These are phyloP conservation scores for Lophius piscatorius DNA, from an alignment of 2,113 vertebrate genomes.

Conservation along the genomic window DNA sequence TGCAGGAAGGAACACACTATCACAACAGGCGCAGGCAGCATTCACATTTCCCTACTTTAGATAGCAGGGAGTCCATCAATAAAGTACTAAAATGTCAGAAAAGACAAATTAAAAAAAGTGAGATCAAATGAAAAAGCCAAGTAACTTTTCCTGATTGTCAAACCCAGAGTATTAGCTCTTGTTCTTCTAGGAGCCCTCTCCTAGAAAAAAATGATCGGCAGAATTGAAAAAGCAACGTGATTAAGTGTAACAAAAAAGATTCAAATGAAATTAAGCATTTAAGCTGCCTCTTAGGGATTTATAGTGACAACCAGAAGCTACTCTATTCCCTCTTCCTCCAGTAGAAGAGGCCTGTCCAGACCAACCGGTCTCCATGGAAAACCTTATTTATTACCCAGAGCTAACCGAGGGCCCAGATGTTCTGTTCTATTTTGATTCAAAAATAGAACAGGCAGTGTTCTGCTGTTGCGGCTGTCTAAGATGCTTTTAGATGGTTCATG, in stretches of 20 bases:
- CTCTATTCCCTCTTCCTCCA: constrained; percentile 46
- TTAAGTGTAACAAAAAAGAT: constrained; percentile 32
- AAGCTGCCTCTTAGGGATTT: constrained; percentile 40
- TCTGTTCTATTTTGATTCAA: constrained; percentile 19
- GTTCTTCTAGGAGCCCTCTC: constrained; percentile 8
- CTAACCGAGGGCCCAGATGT: constrained; percentile 53
- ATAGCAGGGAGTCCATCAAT: background rate
- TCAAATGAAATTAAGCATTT: constrained; percentile 11
- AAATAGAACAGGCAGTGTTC: background rate
- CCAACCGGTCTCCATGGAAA: constrained; percentile 39
- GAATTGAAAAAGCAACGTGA: constrained; percentile 51
- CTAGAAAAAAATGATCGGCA: constrained; percentile 14
- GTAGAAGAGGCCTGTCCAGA: constrained; percentile 28
- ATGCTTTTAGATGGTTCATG: background rate
- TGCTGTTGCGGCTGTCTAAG: background rate
- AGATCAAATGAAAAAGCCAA: constrained; percentile 20
- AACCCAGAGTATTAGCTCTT: constrained; percentile 15
- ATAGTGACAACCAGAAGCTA: constrained; percentile 46
- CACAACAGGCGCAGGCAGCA: background rate
- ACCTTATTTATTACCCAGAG: constrained; percentile 39
- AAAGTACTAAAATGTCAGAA: background rate
- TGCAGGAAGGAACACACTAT: background rate
- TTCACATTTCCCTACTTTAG: background rate
- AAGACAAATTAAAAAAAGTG: background rate
- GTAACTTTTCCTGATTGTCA: constrained; percentile 16